Percentiles rank a stretch among this genome's conserved stretches.
These are phyloP conservation scores for Venusia cambrica DNA, from an alignment of 2,888 invertebrate genomes.

Conservation along the genomic window DNA sequence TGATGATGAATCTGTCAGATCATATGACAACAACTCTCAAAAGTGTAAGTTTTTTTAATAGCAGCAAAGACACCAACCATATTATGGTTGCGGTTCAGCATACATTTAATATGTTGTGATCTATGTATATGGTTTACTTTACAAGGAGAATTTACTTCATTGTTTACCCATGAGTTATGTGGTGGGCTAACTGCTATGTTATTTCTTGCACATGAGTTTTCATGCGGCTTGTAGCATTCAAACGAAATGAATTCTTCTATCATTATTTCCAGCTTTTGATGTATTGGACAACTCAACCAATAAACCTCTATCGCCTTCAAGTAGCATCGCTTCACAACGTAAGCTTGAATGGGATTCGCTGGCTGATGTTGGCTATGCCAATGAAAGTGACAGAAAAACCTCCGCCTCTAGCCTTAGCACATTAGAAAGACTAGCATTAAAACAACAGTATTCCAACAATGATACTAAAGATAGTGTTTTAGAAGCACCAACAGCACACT, in stretches of 20 bases:
- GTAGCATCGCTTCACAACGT: slow-evolving; percentile 86
- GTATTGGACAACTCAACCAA: slow-evolving; percentile 62
- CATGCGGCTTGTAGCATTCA: too few species aligned
- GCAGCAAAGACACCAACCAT: too few species aligned
- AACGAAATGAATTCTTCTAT: too few species aligned
- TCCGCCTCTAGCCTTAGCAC: slow-evolving; percentile 79
- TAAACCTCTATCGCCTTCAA: slow-evolving; percentile 85
- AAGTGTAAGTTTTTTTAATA: slow-evolving; percentile 61
- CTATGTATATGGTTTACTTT: too few species aligned
- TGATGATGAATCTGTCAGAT: slow-evolving; percentile 59
- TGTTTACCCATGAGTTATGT: too few species aligned
- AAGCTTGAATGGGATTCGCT: slow-evolving; percentile 94
- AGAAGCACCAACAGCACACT: slow-evolving; percentile 76
- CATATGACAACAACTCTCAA: slow-evolving; percentile 64
- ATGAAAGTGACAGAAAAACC: slow-evolving; percentile 77
- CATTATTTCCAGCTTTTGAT: slow-evolving; percentile 59
- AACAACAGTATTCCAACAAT: slow-evolving; percentile 70
- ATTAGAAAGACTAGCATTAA: slow-evolving; percentile 82
- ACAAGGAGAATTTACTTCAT: too few species aligned
- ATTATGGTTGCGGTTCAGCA: too few species aligned
- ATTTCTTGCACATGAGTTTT: too few species aligned
- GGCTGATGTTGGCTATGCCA: slow-evolving; percentile 91
- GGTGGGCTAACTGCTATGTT: too few species aligned
- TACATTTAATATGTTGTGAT: too few species aligned
- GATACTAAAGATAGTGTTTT: slow-evolving; percentile 51